phyloP scores from a whole-genome alignment of 2,888 invertebrate species.

The Dolichopus griseipennis region DNA sequence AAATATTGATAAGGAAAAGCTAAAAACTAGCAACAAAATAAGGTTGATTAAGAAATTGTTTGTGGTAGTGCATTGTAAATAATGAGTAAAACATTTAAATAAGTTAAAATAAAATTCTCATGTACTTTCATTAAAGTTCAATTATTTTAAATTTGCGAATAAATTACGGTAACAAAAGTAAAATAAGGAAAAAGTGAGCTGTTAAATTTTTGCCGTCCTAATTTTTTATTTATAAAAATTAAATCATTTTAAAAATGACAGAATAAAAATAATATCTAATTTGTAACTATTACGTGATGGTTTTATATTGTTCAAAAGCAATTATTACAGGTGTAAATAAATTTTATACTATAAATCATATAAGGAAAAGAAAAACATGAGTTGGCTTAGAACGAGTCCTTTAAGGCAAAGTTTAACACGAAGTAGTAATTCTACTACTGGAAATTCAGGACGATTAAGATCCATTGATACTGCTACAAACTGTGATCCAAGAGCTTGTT shows the following conservation, averaged over 20 bases:
- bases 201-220: neutral
- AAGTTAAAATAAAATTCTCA: no score
- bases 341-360: neutral
- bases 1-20: no score
- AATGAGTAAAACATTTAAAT: no score
- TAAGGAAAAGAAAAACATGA: slow-evolving; percentile 43
- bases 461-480: slow-evolving; percentile 58
- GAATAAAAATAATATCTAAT: no score
- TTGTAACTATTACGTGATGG: no score
- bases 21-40: no score
- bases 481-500: slow-evolving; percentile 82
- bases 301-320: no score
- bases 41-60: neutral
- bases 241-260: no score
- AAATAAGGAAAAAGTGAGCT: neutral
- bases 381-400: slow-evolving; percentile 53
- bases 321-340: neutral
- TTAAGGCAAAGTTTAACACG: slow-evolving; percentile 42
- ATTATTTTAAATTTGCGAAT: neutral
- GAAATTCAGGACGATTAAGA: slow-evolving; percentile 48
- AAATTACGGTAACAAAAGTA: neutral
- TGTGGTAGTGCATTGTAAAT: neutral
- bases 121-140: no score
- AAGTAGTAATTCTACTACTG: slow-evolving; percentile 44
- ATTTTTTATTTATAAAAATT: neutral